Evolutionary conservation across 1,140 invertebrate genomes (phyloP).

Genomic region (Camponotus floridanus): DNA sequence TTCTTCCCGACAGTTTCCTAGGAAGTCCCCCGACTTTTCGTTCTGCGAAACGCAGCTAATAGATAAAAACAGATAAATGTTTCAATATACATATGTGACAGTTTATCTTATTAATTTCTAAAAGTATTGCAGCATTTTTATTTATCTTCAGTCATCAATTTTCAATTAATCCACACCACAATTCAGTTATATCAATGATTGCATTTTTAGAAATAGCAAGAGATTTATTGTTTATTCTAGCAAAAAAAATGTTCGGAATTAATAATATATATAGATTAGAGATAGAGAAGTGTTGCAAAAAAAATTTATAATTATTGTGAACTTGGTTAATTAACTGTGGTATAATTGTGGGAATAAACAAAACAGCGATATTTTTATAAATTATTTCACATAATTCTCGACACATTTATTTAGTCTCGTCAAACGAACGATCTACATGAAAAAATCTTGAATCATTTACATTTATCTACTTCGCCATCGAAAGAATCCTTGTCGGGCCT

Average conservation of each 20-base stretch:
- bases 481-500: conserved; percentile 7
- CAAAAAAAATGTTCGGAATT: background rate
- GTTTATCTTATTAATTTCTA: no score
- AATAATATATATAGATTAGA: background rate
- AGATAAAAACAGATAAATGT: no score
- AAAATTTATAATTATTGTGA: background rate
- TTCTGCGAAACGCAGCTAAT: background rate
- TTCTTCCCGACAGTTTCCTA: background rate
- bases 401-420: conserved; percentile 11
- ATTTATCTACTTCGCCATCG: conserved; percentile 24
- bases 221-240: background rate
- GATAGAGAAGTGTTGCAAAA: background rate
- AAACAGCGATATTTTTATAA: conserved; percentile 1
- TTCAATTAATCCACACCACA: background rate
- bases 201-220: background rate
- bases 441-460: background rate
- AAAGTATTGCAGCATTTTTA: no score
- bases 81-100: no score
- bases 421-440: background rate
- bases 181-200: background rate
- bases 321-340: background rate
- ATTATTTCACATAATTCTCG: no score
- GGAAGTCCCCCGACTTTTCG: background rate
- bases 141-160: background rate
- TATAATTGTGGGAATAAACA: no score